These are phyloP conservation scores for Torymus tubicola DNA, from an alignment of 2,888 invertebrate species.

Conservation along the genomic window DNA sequence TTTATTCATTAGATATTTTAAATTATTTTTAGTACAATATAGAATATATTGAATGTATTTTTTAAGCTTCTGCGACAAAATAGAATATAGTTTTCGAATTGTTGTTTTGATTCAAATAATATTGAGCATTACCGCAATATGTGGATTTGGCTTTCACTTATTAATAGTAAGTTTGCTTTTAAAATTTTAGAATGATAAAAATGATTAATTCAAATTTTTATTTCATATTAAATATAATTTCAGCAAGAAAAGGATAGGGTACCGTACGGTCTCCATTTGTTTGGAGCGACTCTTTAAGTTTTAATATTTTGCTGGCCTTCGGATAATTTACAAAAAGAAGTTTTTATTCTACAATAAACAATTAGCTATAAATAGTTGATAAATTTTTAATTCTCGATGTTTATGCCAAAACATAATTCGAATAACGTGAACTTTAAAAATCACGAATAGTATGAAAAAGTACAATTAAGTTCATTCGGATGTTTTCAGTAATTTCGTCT, in stretches of 20 bases:
- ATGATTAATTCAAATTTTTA: no score
- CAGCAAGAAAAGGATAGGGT: conserved; percentile 22
- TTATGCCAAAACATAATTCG: no score
- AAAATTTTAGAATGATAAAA: neutral
- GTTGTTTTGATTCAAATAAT: conserved; percentile 54
- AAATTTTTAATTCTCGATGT: no score
- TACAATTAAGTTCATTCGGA: no score
- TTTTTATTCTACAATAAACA: conserved; percentile 6
- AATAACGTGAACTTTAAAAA: no score
- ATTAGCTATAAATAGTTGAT: no score
- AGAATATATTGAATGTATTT: neutral
- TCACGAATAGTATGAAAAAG: no score
- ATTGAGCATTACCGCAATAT: conserved; percentile 49
- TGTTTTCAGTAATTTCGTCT: no score
- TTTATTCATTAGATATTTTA: no score
- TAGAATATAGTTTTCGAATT: conserved; percentile 50
- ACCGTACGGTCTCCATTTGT: conserved; percentile 37
- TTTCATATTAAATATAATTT: neutral
- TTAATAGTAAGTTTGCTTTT: neutral
- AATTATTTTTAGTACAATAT: no score
- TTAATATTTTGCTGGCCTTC: conserved; percentile 59
- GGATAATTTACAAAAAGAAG: conserved; percentile 57
- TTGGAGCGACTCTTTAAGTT: conserved; percentile 52
- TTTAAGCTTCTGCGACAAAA: conserved; percentile 26
- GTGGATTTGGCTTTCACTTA: conserved; percentile 53